Evolutionary conservation across 1,140 invertebrate species (phyloP), one percentile per base, ranked within the genome.

Genomic region (Diachasma alloeum): DNA sequence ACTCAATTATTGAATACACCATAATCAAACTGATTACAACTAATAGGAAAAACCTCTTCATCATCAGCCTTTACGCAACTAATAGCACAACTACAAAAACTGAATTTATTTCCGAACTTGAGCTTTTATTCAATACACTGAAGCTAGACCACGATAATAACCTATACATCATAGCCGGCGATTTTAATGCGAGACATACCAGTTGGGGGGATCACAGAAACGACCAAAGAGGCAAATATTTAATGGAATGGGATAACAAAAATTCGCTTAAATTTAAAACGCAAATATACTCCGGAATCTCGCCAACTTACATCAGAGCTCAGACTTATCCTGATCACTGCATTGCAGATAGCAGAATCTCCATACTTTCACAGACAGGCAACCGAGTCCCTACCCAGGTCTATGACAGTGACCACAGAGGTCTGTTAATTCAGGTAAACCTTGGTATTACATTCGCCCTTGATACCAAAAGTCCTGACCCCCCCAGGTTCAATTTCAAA

Each of bases 141-240:
- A 69, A 74, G 4, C 66, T 78, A n/a, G 3, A 74, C 9, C 13
- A 69, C 2, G 9, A 13, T 10, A 69, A 70, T 13, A 74, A 26
- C 46, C 70, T 36, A 13, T 78, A 74, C 17, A 74, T 78, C 11
- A 44, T 78, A 5, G 71, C 76, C 0, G 71, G 76, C 4, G 53
- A 59, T 19, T 22, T 59, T 22, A 59, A 59, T 5, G 10, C 53
- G 4, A 19, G 53, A 59, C 53, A 59, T 17, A 9, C 53, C 9
- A 59, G 11, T 10, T 59, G 19, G 10, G 19, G 53, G 4, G 44
- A 48, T 48, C 44, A 13, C 4, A 22, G 4, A 22, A 22, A 5
- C 4, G 5, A 19, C 53, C 10, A 26, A 5, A 13, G 53, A 22
- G 53, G 53, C 5, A 59, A 22, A 22, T 22, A 59, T 59, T 24